These are phyloP conservation scores for Thecophora atra DNA, from an alignment of 2,888 invertebrate genomes.

Conservation along the genomic window DNA sequence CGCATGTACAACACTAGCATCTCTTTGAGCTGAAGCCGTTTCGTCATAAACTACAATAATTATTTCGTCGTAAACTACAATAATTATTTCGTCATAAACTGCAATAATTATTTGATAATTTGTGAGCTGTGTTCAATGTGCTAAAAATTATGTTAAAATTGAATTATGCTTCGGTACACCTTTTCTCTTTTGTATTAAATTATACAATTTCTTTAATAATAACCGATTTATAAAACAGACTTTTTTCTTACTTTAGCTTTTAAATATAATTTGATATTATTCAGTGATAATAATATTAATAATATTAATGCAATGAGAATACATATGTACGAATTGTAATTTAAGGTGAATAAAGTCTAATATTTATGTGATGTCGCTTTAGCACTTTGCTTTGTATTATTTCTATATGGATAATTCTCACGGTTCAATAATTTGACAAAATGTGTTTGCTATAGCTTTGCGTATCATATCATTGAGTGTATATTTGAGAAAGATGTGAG, in stretches of 20 bases:
- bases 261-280: constrained; percentile 29
- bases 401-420: constrained; percentile 36
- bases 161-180: constrained; percentile 8
- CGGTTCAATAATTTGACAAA: constrained; percentile 44
- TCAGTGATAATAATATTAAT: not conserved
- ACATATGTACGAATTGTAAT: constrained; percentile 13
- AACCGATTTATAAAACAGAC: constrained; percentile 29
- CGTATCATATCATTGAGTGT: constrained; percentile 20
- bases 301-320: no score
- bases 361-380: constrained; percentile 32
- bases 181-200: constrained; percentile 20
- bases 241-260: constrained; percentile 32
- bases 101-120: constrained; percentile 8
- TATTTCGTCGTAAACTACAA: not conserved
- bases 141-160: constrained; percentile 22
- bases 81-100: constrained; percentile 5
- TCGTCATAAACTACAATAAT: constrained; percentile 6
- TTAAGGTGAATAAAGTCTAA: constrained; percentile 26
- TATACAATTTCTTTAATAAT: constrained; percentile 33
- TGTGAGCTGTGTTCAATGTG: constrained; percentile 20
- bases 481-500: constrained; percentile 12
- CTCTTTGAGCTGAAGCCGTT: constrained; percentile 14
- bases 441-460: constrained; percentile 23
- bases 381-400: constrained; percentile 24
- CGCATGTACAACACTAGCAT: constrained; percentile 22